These are phyloP conservation scores for Brachionichthys hirsutus DNA, from an alignment of 2,113 vertebrate species.

Conservation along the genomic window DNA sequence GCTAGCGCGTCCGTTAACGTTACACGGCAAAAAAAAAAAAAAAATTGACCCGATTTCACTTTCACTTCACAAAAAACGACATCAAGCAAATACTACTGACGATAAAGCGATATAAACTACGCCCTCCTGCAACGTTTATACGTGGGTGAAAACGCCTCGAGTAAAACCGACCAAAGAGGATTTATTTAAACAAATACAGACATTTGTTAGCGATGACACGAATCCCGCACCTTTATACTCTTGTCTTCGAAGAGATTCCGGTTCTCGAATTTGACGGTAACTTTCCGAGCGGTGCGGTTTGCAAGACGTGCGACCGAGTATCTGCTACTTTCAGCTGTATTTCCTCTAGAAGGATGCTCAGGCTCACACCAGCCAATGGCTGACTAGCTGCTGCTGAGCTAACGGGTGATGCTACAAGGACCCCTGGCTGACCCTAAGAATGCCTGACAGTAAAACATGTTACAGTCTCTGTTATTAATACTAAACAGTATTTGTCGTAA, in stretches of 20 bases:
- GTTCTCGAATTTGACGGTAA: slow-evolving; percentile 25
- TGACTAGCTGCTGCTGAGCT: slow-evolving; percentile 50
- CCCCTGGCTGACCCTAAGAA: slow-evolving; percentile 35
- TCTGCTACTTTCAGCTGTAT: slow-evolving; percentile 49
- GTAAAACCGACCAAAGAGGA: slow-evolving; percentile 29
- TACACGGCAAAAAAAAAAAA: slow-evolving; percentile 5
- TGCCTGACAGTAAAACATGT: slow-evolving; percentile 55
- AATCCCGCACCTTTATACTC: slow-evolving; percentile 66
- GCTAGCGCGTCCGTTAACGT: slow-evolving; percentile 38
- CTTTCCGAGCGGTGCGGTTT: background rate
- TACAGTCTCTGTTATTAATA: too few relatives aligned
- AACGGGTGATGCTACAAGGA: slow-evolving; percentile 59
- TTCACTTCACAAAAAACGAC: background rate
- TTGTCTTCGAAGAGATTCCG: slow-evolving; percentile 70
- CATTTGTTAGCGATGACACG: background rate
- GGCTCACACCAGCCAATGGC: slow-evolving; percentile 66
- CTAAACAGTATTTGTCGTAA: too few relatives aligned
- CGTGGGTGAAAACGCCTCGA: slow-evolving; percentile 36
- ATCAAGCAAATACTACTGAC: background rate
- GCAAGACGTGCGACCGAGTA: slow-evolving; percentile 14
- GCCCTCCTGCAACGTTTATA: background rate
- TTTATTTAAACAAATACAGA: slow-evolving; percentile 3
- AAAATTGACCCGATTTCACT: slow-evolving; percentile 8
- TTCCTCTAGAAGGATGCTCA: slow-evolving; percentile 62
- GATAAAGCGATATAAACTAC: background rate